Evolutionary conservation across 2,888 invertebrate species (phyloP), one percentile per base, ranked within the genome.

Genomic region (Sphaerophoria taeniata): DNA sequence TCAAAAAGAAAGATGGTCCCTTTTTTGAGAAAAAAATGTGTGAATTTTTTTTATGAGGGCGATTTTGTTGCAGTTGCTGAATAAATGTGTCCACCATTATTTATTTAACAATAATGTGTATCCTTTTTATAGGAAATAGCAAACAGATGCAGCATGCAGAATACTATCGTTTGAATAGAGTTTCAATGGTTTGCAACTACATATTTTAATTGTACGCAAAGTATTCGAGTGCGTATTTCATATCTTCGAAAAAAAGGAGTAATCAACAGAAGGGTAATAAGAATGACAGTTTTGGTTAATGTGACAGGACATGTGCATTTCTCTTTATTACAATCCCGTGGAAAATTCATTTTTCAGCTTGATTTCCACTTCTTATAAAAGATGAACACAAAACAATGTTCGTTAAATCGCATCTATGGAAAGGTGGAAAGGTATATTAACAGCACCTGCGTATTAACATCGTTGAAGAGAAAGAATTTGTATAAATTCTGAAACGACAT

Each of bases 131-230:
- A 49, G 80, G 61, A 77, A 85, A 76, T 77, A 49, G 80, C 56
- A 77, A 85, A 76, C 85, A 85, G 85, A 85, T 85, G 85, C 55
- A 75, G 24, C 24, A 24, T 24, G 24, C 24, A 24, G 24, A 24
- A 24, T 51, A 58, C 4, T 14, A 51, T 7, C 16, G 51, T 51
- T 49, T 60, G 24, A 45, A 71, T 71, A 36, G 61, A 53, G 16
- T 58, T 39, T 36, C 72, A 70, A 55, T 60, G 78, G 74, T 24
- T 24, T 24, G 24, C 24, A 24, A 78, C 61, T 77, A 51, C 24
- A 7, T 49, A 80, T 85, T 76, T 85, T 72, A 80, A 76, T 80
- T 76, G 63, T 63, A 80, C 73, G 85, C 85, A 73, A 76, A 73
- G 39, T 34, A 58, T 61, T n/a, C 14, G 56, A 74, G 39, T 24